Conservation (phyloP, 1,140 invertebrate genomes). For the Augochlora pura region DNA sequence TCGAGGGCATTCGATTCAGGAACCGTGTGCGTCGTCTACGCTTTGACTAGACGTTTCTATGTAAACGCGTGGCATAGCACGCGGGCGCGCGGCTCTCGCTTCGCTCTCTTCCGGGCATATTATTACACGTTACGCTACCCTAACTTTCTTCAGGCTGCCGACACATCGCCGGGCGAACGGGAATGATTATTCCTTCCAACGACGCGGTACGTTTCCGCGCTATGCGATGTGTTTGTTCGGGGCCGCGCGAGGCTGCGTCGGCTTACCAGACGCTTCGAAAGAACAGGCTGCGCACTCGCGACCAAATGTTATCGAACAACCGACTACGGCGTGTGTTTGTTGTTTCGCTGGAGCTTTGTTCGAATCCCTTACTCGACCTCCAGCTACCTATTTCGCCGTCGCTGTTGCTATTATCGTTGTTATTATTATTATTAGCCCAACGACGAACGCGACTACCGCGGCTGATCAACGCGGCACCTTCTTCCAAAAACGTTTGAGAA, state of each 20-base stretch:
- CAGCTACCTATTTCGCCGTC: no score
- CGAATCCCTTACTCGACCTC: neutral
- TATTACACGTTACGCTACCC: neutral
- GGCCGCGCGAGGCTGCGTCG: no score
- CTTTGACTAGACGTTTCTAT: conserved; percentile 8
- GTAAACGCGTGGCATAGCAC: neutral
- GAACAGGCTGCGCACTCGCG: no score
- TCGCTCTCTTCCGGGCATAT: neutral
- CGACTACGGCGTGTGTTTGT: no score
- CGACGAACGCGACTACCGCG: no score
- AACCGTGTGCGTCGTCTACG: neutral
- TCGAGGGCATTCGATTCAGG: neutral
- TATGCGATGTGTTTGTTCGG: neutral
- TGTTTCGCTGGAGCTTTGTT: neutral
- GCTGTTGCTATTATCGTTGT: no score
- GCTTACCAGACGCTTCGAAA: no score
- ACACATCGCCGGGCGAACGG: neutral
- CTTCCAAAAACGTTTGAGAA: no score
- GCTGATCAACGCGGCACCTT: no score
- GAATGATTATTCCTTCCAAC: neutral
- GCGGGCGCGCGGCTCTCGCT: no score
- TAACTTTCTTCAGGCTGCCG: neutral
- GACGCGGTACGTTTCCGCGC: neutral
- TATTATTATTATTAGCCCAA: no score
- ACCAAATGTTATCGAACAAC: no score